Conservation (phyloP, 2,888 invertebrate genomes). For the Cheilosia urbana region DNA sequence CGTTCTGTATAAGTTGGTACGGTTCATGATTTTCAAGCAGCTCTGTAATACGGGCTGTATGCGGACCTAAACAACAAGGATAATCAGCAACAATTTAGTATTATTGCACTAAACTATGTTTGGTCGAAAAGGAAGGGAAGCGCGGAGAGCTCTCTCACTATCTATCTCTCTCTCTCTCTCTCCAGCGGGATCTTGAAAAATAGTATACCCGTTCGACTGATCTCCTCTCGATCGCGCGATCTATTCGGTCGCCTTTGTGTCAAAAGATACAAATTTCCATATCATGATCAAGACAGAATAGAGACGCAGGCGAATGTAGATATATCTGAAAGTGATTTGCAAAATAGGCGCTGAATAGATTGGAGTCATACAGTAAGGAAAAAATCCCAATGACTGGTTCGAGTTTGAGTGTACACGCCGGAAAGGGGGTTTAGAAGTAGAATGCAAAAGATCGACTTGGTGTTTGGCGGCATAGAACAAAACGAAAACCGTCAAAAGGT, state of each 20-base stretch:
- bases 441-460: not conserved
- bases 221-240: constrained; percentile 54
- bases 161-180: constrained; percentile 20
- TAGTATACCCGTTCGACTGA: constrained; percentile 22
- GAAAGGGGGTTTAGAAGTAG: not conserved
- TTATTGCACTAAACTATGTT: constrained; percentile 80
- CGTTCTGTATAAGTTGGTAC: constrained; percentile 70
- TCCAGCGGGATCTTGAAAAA: constrained; percentile 49
- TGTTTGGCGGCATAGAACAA: constrained; percentile 52
- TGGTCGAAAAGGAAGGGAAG: not conserved
- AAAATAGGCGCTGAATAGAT: constrained; percentile 71
- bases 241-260: constrained; percentile 73
- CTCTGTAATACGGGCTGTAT: not conserved
- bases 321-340: constrained; percentile 70
- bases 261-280: constrained; percentile 76
- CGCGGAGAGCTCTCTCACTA: constrained; percentile 20
- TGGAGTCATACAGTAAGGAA: constrained; percentile 51
- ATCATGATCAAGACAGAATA: constrained; percentile 65
- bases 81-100: constrained; percentile 84
- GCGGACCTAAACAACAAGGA: constrained; percentile 77
- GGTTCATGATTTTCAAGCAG: constrained; percentile 72
- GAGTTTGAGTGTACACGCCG: constrained; percentile 6
- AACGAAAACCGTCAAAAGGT: constrained; percentile 41
- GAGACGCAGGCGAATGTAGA: constrained; percentile 48
- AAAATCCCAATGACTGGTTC: constrained; percentile 29